Evolutionary conservation across 2,888 invertebrate species (phyloP).

Genomic region (Cantharis lateralis): DNA sequence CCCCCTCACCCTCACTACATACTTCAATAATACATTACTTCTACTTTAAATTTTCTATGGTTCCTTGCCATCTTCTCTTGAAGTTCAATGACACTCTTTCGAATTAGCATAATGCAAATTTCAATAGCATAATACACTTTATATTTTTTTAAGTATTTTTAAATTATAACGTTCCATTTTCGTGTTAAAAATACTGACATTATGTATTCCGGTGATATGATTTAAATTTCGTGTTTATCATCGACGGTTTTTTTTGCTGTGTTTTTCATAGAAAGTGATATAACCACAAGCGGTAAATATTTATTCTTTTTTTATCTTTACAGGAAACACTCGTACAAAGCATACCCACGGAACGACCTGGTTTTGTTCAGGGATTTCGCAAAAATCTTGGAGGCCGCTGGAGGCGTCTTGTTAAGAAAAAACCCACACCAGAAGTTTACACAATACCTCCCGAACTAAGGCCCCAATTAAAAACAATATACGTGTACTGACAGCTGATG

Average conservation of each 20-base stretch:
- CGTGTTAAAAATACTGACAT: neutral
- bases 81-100: neutral
- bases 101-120: neutral
- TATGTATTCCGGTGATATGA: neutral
- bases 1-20: neutral
- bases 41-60: neutral
- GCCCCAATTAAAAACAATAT: constrained; percentile 86
- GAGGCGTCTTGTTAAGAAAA: constrained; percentile 83
- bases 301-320: constrained; percentile 52
- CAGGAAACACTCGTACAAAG: constrained; percentile 82
- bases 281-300: neutral
- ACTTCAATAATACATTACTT: neutral
- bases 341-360: constrained; percentile 67
- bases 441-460: constrained; percentile 86
- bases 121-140: neutral
- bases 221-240: neutral
- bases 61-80: neutral
- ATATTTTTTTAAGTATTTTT: neutral
- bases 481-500: constrained; percentile 70
- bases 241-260: neutral
- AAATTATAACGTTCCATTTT: neutral
- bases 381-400: constrained; percentile 86
- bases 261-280: constrained; percentile 1
- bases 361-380: constrained; percentile 79
- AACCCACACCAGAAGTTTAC: constrained; percentile 79